A percentile compares a stretch with the other conserved stretches of the same genome.
Evolutionary conservation across 2,113 vertebrate genomes (phyloP).

Genomic region (Xiphophorus maculatus): DNA sequence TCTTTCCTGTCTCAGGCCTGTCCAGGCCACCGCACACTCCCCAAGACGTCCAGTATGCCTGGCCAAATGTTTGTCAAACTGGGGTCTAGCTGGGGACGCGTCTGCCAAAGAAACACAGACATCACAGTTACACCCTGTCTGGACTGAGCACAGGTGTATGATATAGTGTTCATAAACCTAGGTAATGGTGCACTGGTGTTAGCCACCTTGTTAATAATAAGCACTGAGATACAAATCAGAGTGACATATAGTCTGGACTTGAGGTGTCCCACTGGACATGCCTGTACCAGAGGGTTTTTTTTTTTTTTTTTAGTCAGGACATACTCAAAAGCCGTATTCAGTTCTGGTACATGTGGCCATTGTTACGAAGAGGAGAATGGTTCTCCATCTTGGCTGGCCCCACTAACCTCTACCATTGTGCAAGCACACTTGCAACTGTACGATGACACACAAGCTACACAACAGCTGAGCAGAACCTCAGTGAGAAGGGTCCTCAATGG

Average conservation of each 20-base stretch:
- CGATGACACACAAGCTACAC: conserved; percentile 58
- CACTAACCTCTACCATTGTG: conserved; percentile 74
- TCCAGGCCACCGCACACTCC: conserved; percentile 63
- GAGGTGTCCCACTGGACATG: conserved; percentile 67
- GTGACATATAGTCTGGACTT: conserved; percentile 76
- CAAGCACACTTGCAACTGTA: conserved; percentile 56
- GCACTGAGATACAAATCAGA: conserved; percentile 81
- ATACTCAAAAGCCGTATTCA: conserved; percentile 72
- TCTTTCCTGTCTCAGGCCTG: conserved; percentile 70
- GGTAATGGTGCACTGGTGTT: conserved; percentile 69
- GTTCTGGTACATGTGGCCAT: conserved; percentile 72
- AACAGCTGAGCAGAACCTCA: conserved; percentile 44
- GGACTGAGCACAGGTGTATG: conserved; percentile 65
- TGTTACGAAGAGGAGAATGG: conserved; percentile 76
- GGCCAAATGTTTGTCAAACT: conserved; percentile 69
- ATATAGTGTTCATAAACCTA: conserved; percentile 71
- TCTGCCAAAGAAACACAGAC: conserved; percentile 69
- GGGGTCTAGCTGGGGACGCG: conserved; percentile 60
- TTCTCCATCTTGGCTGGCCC: conserved; percentile 67
- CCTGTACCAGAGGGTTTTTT: conserved; percentile 55
- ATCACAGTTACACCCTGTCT: conserved; percentile 66
- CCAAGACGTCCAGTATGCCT: conserved; percentile 68
- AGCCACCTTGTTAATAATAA: conserved; percentile 77
- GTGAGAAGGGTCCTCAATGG: conserved; percentile 52
- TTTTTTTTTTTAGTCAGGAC: conserved; percentile 61